These are phyloP conservation scores for Leptopterna dolabrata DNA, from an alignment of 2,888 invertebrate genomes.

Conservation along the genomic window DNA sequence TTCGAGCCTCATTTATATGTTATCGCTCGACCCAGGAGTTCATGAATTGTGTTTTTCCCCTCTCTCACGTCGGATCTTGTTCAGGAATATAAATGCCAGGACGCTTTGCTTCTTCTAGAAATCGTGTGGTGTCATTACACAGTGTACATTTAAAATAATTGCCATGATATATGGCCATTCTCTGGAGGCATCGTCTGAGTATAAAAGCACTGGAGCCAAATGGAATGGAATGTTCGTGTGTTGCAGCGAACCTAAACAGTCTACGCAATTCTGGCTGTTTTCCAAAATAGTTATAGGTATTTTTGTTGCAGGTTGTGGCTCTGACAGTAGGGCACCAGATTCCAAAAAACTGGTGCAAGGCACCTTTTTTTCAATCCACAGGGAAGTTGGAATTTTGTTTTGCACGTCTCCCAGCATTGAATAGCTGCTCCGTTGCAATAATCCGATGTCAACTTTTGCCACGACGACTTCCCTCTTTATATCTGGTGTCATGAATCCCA, in stretches of 20 bases:
- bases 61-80: too few species aligned
- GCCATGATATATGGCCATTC: too few species aligned
- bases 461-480: constrained; percentile 76
- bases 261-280: neutral
- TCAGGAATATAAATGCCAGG: too few species aligned
- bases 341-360: constrained; percentile 75
- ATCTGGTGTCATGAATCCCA: constrained; percentile 79
- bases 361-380: constrained; percentile 77
- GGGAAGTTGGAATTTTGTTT: constrained; percentile 78
- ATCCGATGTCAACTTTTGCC: constrained; percentile 74
- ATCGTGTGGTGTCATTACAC: too few species aligned
- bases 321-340: constrained; percentile 60
- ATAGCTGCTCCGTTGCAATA: constrained; percentile 82
- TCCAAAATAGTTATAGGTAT: neutral
- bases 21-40: too few species aligned
- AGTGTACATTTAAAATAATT: too few species aligned
- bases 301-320: constrained; percentile 34
- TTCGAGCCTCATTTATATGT: too few species aligned
- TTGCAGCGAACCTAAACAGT: neutral
- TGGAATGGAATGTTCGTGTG: neutral
- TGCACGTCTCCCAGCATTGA: constrained; percentile 77
- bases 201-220: constrained; percentile 76
- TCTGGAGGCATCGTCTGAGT: constrained; percentile 78
- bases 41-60: too few species aligned
- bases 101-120: too few species aligned